Evolutionary conservation across 1,140 invertebrate species (phyloP).

Genomic region (Lycorma delicatula): DNA sequence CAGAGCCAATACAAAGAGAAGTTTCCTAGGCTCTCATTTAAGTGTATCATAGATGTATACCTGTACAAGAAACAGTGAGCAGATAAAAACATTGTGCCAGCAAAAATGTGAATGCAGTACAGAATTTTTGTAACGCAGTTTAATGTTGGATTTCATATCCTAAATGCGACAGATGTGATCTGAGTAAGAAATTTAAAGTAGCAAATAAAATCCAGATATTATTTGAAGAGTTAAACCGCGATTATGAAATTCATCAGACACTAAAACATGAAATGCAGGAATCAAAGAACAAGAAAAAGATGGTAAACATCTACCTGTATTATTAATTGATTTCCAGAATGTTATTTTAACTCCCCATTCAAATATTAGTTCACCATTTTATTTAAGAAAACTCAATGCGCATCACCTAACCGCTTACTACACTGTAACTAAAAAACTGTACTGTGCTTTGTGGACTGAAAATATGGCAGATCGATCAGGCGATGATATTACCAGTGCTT

Average conservation of each 20-base stretch:
- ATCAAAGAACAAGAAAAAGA: neutral
- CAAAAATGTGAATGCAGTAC: neutral
- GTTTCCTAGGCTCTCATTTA: neutral
- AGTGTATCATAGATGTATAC: neutral
- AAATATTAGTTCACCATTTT: neutral
- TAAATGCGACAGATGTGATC: neutral
- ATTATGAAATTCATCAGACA: neutral
- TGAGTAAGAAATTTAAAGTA: neutral
- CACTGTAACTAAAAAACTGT: neutral
- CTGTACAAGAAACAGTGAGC: neutral
- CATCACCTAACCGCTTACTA: neutral
- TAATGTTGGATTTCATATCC: neutral
- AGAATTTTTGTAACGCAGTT: neutral
- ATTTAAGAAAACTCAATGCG: neutral
- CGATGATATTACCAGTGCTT: slow-evolving; percentile 21
- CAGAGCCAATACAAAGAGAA: neutral
- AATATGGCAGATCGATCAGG: neutral
- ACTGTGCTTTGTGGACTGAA: neutral
- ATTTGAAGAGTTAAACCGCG: neutral
- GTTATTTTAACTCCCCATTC: neutral
- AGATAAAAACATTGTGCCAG: neutral
- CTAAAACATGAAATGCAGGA: neutral
- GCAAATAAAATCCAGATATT: neutral
- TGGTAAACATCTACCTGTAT: neutral
- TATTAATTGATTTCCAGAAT: neutral